A percentile compares a stretch with the other conserved stretches of the same genome.
These are phyloP conservation scores for Benthosema pterotum DNA, from an alignment of 2,797 vertebrate genomes.

Conservation along the genomic window DNA sequence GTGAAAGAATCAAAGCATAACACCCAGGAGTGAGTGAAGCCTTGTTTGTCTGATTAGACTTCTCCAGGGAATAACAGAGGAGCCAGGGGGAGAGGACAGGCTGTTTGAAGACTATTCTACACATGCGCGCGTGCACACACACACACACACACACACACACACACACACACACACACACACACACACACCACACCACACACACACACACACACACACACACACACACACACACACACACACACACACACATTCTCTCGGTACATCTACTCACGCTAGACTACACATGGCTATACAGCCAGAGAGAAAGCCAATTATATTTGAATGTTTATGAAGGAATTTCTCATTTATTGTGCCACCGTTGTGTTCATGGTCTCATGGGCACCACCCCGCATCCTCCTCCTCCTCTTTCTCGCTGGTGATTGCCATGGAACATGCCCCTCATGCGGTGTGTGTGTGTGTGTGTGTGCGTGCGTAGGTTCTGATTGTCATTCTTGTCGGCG, in stretches of 20 bases:
- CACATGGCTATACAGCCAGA: slow-evolving; percentile 14
- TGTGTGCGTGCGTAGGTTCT: slow-evolving; percentile 11
- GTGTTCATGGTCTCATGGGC: slow-evolving; percentile 28
- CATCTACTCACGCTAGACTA: background rate
- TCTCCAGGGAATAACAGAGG: slow-evolving; percentile 50
- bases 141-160: slow-evolving; percentile 6
- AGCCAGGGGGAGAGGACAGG: slow-evolving; percentile 21
- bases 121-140: background rate
- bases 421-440: slow-evolving; percentile 28
- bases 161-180: background rate
- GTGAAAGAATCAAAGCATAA: slow-evolving; percentile 49
- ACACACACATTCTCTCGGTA: background rate
- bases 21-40: slow-evolving; percentile 45
- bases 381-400: no score
- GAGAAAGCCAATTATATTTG: slow-evolving; percentile 51
- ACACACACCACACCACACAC: background rate
- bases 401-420: no score
- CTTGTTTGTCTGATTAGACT: slow-evolving; percentile 61
- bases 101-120: background rate
- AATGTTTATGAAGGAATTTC: slow-evolving; percentile 60
- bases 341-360: slow-evolving; percentile 30
- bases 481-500: slow-evolving; percentile 49
- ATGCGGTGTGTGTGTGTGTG: background rate
- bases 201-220: slow-evolving; percentile 3
- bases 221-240: background rate